Evolutionary conservation across 2,888 invertebrate genomes (phyloP).

Genomic region (Anoplius nigerrimus): DNA sequence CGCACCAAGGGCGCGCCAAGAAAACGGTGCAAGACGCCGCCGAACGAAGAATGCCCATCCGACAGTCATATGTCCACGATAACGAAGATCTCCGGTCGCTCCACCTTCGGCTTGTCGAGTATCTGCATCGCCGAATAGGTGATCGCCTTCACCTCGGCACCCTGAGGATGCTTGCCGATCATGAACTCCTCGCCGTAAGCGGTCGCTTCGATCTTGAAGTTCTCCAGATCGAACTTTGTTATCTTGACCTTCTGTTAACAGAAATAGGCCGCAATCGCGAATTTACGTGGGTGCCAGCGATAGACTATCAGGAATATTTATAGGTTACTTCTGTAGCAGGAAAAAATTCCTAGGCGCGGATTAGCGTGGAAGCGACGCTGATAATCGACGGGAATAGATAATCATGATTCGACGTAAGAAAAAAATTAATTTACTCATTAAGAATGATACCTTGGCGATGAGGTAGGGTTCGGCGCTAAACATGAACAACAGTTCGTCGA

Average conservation of each 20-base stretch:
- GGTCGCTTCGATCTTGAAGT: slow-evolving; percentile 85
- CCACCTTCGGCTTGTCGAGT: slow-evolving; percentile 82
- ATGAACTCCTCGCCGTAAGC: slow-evolving; percentile 96
- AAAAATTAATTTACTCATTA: slow-evolving; percentile 39
- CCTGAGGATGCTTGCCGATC: slow-evolving; percentile 96
- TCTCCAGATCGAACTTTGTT: slow-evolving; percentile 88
- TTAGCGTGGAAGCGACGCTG: no score
- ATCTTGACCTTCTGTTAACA: slow-evolving; percentile 89
- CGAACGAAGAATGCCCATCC: slow-evolving; percentile 21
- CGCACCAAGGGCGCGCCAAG: slow-evolving; percentile 44
- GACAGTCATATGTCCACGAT: slow-evolving; percentile 93
- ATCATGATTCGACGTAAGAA: background rate
- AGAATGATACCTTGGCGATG: slow-evolving; percentile 79
- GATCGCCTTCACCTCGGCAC: slow-evolving; percentile 98
- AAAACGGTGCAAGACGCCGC: slow-evolving; percentile 38
- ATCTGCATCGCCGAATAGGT: slow-evolving; percentile 99
- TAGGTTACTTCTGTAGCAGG: no score
- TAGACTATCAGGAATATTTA: no score
- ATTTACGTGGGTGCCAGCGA: no score
- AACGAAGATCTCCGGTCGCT: slow-evolving; percentile 92
- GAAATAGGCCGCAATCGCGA: background rate
- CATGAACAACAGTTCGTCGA: slow-evolving; percentile 94
- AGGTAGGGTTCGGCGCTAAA: slow-evolving; percentile 95
- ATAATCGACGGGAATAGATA: background rate
- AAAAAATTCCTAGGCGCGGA: no score